Conservation (phyloP, 2,888 invertebrate species). For the Cheilosia vulpina region DNA sequence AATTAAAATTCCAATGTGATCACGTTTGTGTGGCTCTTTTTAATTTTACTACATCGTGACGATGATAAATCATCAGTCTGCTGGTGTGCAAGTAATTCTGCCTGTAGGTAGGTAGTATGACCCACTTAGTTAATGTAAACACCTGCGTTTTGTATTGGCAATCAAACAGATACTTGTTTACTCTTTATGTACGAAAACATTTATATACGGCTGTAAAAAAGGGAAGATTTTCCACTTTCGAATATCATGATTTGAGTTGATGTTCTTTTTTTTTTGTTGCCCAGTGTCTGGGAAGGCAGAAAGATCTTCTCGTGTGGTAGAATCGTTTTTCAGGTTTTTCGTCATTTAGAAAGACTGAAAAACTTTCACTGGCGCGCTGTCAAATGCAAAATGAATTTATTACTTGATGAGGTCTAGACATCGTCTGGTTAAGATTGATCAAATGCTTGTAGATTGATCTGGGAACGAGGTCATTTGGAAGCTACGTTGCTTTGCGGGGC, state of each 20-base stretch:
- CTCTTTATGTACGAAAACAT: constrained; percentile 8
- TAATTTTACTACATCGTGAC: constrained; percentile 5
- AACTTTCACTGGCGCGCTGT: too few species aligned
- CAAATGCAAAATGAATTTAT: too few species aligned
- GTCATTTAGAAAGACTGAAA: not conserved
- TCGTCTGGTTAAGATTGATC: too few species aligned
- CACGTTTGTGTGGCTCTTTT: constrained; percentile 7
- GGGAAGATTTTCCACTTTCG: constrained; percentile 13
- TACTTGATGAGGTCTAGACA: too few species aligned
- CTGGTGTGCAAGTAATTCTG: constrained; percentile 11
- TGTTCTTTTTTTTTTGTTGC: not conserved
- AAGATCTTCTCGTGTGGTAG: not conserved
- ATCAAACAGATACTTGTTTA: constrained; percentile 26
- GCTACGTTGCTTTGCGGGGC: too few species aligned
- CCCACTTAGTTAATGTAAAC: constrained; percentile 49
- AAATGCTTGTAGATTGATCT: too few species aligned
- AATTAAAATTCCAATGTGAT: constrained; percentile 14
- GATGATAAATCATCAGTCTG: constrained; percentile 18
- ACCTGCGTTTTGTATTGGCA: constrained; percentile 45
- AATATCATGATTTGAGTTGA: not conserved
- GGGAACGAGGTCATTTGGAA: too few species aligned
- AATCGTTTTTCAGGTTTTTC: not conserved
- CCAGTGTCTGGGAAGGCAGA: not conserved
- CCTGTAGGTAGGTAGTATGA: constrained; percentile 30
- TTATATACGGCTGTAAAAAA: not conserved